Percentiles rank a stretch among this genome's conserved stretches.
phyloP scores from a whole-genome alignment of 2,888 invertebrate species.

The Gnatocerus cornutus region DNA sequence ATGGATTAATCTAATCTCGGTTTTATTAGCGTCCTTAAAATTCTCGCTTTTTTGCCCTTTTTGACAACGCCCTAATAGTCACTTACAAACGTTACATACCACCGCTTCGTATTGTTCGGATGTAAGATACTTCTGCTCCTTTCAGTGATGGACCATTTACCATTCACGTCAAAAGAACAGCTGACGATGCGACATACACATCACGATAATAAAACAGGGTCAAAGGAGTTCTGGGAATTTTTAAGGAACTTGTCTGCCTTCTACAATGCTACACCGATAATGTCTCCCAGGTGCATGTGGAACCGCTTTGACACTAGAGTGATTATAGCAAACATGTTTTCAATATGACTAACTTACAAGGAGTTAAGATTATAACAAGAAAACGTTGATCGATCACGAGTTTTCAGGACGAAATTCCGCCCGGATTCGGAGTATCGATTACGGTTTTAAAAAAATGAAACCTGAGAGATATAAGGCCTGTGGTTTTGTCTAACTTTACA shows the following conservation, averaged over 20 bases:
- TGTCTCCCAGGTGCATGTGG: conserved; percentile 46
- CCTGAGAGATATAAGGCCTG: no score
- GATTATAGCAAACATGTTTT: conserved; percentile 22
- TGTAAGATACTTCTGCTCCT: conserved; percentile 1
- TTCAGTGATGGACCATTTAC: conserved; percentile 27
- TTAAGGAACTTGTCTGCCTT: conserved; percentile 38
- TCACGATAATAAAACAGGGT: conserved; percentile 36
- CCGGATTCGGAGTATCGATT: no score
- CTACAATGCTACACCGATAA: conserved; percentile 38
- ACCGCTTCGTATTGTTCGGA: conserved; percentile 5
- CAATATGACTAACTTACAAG: conserved; percentile 7
- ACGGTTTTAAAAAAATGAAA: no score
- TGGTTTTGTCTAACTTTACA: no score
- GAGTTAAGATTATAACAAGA: not conserved
- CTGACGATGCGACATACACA: conserved; percentile 33
- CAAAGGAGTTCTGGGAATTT: conserved; percentile 47
- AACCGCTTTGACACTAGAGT: conserved; percentile 26
- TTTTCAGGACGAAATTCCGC: no score
- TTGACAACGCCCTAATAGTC: not conserved
- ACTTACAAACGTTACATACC: not conserved
- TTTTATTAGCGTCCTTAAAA: not conserved
- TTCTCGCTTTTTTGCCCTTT: not conserved
- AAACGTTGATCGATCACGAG: no score
- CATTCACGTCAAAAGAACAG: conserved; percentile 33
- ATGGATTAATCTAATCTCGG: not conserved